Conservation (phyloP, 2,797 vertebrate genomes). For the Lepidocolaptes lacrymiger region DNA sequence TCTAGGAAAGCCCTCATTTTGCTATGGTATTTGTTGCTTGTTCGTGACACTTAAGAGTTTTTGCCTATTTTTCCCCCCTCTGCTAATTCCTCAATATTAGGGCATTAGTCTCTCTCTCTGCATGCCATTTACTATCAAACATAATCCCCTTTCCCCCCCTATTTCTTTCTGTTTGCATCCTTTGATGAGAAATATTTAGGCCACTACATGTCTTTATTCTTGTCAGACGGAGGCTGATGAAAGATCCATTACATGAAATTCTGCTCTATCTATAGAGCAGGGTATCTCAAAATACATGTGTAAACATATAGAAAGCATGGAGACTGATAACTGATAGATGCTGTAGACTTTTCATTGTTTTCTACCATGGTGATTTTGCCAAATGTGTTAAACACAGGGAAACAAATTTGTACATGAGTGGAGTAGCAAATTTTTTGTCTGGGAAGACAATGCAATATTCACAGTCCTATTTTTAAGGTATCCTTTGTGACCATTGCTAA, state of each 20-base stretch:
- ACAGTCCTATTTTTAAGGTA: neutral
- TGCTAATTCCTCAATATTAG: neutral
- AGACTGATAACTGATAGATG: neutral
- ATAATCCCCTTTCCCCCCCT: neutral
- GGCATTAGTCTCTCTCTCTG: neutral
- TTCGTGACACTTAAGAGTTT: neutral
- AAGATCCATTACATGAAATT: neutral
- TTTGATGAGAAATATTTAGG: conserved; percentile 7
- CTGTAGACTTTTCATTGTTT: neutral
- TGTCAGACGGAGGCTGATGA: neutral
- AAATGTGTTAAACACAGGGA: neutral
- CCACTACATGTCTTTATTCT: neutral
- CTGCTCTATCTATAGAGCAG: neutral
- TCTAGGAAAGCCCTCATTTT: neutral
- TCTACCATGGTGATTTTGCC: neutral
- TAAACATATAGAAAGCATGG: neutral
- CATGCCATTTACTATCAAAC: neutral
- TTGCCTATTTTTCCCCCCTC: neutral
- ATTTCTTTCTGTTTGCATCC: neutral
- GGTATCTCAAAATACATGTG: neutral
- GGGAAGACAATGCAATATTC: neutral
- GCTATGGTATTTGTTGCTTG: neutral
- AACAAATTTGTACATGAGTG: neutral
- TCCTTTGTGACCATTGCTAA: neutral
- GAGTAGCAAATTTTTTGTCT: neutral